Percentiles rank a stretch among this genome's conserved stretches.
Evolutionary conservation across 2,113 vertebrate species (phyloP).

Genomic region (Thymallus thymallus): DNA sequence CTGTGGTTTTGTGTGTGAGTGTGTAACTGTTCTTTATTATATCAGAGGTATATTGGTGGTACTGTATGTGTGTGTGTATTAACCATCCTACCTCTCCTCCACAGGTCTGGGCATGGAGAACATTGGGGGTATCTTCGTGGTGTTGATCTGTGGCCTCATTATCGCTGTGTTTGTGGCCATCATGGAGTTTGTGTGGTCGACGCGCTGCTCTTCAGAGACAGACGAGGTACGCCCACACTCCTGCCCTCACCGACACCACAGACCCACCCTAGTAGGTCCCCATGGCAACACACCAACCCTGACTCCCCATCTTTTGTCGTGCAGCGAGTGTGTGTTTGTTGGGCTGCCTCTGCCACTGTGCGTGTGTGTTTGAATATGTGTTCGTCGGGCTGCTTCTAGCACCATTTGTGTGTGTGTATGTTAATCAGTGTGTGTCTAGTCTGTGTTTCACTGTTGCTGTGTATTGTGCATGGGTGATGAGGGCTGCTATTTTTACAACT

Average conservation of each 20-base stretch:
- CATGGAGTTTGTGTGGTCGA: slow-evolving; percentile 93
- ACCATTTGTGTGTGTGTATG: slow-evolving; percentile 16
- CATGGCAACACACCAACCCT: slow-evolving; percentile 60
- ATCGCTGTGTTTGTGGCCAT: slow-evolving; percentile 91
- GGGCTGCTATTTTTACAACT: not conserved
- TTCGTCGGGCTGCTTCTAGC: slow-evolving; percentile 33
- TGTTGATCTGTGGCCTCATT: slow-evolving; percentile 91
- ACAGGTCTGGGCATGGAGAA: slow-evolving; percentile 89
- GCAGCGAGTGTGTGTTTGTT: slow-evolving; percentile 19
- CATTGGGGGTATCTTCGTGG: slow-evolving; percentile 91
- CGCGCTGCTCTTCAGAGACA: slow-evolving; percentile 84
- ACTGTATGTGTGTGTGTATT: slow-evolving; percentile 7
- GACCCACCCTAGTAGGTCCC: slow-evolving; percentile 78
- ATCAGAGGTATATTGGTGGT: not conserved
- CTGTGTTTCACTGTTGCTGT: slow-evolving; percentile 14
- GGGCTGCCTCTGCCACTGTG: slow-evolving; percentile 37
- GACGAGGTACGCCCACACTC: slow-evolving; percentile 86
- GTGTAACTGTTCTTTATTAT: not conserved
- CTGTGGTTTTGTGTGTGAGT: slow-evolving; percentile 6
- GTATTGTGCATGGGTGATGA: slow-evolving; percentile 28
- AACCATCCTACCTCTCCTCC: not conserved
- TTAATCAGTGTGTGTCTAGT: slow-evolving; percentile 9
- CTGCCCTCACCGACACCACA: slow-evolving; percentile 74
- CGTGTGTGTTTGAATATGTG: slow-evolving; percentile 24
- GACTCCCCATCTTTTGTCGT: slow-evolving; percentile 50